A percentile compares a stretch with the other conserved stretches of the same genome.
phyloP scores from a whole-genome alignment of 2,888 invertebrate genomes.

The Catocala sponsa region DNA sequence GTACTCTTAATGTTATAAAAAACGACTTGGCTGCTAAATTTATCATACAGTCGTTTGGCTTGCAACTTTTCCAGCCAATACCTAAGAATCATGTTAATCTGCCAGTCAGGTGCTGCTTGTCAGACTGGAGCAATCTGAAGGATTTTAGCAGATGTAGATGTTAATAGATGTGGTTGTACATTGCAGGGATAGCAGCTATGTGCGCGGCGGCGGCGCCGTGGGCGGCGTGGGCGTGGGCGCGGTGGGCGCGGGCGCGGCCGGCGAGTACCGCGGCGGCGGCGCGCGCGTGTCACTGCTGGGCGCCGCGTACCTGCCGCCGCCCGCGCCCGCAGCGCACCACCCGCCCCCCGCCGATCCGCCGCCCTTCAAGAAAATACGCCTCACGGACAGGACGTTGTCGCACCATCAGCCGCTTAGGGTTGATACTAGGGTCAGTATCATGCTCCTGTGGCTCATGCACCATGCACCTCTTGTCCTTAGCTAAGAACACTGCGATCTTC shows the following conservation, averaged over 20 bases:
- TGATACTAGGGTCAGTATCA: slow-evolving; percentile 88
- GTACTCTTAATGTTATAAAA: no score
- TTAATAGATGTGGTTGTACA: background rate
- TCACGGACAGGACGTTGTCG: slow-evolving; percentile 80
- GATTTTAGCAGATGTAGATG: no score
- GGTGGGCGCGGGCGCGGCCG: slow-evolving; percentile 81
- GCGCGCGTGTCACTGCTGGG: slow-evolving; percentile 89
- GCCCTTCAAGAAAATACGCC: slow-evolving; percentile 91
- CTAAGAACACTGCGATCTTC: no score
- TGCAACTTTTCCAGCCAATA: no score
- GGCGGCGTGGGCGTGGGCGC: slow-evolving; percentile 84
- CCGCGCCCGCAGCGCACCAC: slow-evolving; percentile 82
- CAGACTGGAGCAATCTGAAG: no score
- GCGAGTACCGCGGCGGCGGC: slow-evolving; percentile 80
- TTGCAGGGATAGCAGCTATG: slow-evolving; percentile 80
- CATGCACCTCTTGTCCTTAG: no score
- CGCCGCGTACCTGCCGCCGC: slow-evolving; percentile 87
- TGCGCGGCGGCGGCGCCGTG: slow-evolving; percentile 77
- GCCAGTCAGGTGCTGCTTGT: no score
- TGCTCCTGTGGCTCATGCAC: background rate
- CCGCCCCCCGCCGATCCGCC: slow-evolving; percentile 87
- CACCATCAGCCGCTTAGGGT: slow-evolving; percentile 89
- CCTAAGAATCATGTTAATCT: no score
- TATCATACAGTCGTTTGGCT: no score
- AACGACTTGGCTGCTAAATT: no score